A percentile compares a stretch with the other conserved stretches of the same genome.
phyloP scores from a whole-genome alignment of 2,113 vertebrate genomes.

The Vulpes lagopus region DNA sequence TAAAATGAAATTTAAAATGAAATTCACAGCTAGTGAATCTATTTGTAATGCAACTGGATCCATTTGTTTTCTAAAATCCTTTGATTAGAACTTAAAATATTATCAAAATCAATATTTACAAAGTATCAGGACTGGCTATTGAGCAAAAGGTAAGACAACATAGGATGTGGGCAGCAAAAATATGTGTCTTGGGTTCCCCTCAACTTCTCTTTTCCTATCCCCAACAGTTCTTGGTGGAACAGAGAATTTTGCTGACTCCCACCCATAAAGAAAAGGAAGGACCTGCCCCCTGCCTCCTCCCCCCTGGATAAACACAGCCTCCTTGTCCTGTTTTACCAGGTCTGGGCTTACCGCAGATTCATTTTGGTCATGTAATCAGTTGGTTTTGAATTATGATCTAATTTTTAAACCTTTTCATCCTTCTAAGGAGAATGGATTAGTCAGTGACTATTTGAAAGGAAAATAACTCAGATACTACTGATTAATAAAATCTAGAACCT shows the following conservation, averaged over 20 bases:
- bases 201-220: background rate
- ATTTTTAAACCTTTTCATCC: conserved; percentile 9
- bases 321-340: background rate
- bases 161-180: background rate
- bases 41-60: conserved; percentile 72
- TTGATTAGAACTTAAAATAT: conserved; percentile 67
- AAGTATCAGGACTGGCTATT: background rate
- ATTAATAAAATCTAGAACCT: conserved; percentile 27
- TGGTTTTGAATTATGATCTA: background rate
- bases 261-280: background rate
- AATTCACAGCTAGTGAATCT: conserved; percentile 44
- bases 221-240: background rate
- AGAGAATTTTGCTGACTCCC: background rate
- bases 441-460: background rate
- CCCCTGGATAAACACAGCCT: background rate
- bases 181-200: background rate
- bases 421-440: background rate
- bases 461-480: conserved; percentile 23
- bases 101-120: conserved; percentile 63
- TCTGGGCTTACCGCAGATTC: background rate
- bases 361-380: background rate
- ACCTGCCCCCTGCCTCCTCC: background rate
- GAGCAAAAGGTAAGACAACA: background rate
- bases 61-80: conserved; percentile 62
- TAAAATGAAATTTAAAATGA: too few species aligned